Conservation (phyloP, 2,888 invertebrate genomes). For the Lepetodrilus schrolli region DNA sequence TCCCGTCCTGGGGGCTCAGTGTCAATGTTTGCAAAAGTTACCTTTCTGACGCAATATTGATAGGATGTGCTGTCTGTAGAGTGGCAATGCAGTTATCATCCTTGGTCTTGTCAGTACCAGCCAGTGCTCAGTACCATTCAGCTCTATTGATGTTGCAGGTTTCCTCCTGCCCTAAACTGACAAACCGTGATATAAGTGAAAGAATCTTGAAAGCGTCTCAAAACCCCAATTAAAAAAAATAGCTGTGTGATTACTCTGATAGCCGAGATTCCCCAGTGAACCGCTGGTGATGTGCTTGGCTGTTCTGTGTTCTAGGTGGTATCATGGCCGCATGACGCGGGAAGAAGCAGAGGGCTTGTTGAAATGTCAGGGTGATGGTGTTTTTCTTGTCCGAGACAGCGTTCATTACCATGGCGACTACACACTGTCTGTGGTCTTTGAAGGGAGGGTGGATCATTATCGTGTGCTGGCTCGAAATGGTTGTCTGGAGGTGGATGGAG, state of each 20-base stretch:
- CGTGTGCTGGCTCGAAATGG: conserved; percentile 88
- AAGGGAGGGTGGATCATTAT: conserved; percentile 93
- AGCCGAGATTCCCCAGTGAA: not conserved
- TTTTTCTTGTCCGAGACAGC: conserved; percentile 97
- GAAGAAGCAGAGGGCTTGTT: conserved; percentile 95
- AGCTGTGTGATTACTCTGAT: not conserved
- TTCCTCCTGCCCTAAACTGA: too few species aligned
- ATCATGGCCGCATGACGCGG: conserved; percentile 96
- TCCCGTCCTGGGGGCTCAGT: too few species aligned
- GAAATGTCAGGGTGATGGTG: conserved; percentile 81
- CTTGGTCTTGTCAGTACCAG: too few species aligned
- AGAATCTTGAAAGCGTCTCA: too few species aligned
- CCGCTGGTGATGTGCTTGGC: not conserved
- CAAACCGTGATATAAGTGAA: too few species aligned
- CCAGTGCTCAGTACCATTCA: too few species aligned
- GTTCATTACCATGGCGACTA: conserved; percentile 97
- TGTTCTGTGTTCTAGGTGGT: conserved; percentile 94
- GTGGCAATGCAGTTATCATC: too few species aligned
- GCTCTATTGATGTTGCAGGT: too few species aligned
- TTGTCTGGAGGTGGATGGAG: conserved; percentile 91
- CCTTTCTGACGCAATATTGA: too few species aligned
- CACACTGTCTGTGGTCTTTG: conserved; percentile 92
- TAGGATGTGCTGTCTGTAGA: too few species aligned
- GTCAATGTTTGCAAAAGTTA: too few species aligned
- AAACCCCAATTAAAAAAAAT: not conserved